Base-by-base conservation (phyloP, 2,888 invertebrate species). In the Norana najaformis region DNA sequence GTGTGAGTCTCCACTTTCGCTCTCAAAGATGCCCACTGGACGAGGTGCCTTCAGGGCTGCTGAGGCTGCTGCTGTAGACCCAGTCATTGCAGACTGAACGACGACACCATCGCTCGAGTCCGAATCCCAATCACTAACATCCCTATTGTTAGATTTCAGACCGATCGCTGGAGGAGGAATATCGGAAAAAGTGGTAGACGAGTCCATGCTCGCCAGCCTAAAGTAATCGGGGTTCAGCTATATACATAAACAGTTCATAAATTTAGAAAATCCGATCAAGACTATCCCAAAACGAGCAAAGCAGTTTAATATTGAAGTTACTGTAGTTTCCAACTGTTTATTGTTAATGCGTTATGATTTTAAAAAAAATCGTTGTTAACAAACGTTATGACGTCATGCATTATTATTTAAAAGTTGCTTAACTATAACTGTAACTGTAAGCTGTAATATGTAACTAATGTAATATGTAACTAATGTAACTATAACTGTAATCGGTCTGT, bases 91-190 rank as follows among this genome's bases (percentile, higher is more conserved):
- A n/a, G 69, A 69, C 69, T 69, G 69, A 69, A 69, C 69, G 69
- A 69, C 69, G 30, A 69, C 13, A 8, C 69, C 69, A n/a, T n/a
- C 69, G 69, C 69, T 69, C n/a, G 69, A 69, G n/a, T 69, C 69
- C n/a, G 69, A 69, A n/a, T 69, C 69, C 69, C 69, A 69, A n/a
- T 69, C 69, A n/a, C 69, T 69, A n/a, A 69, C 30, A 69, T n/a
- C 69, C n/a, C 3, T n/a, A n/a, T n/a, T 69, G 69, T 30, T 69
- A 69, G 69, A 8, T n/a, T 30, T 8, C 8, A n/a, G 69, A 30
- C 8, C n/a, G 69, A 69, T n/a, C n/a, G 30, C 69, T 69, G 69
- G n/a, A 13, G 69, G 69, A 69, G 69, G 30, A 69, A n/a, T 4
- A 69, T 30, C 69, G n/a, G 69, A 69, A 30, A 11, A 16, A 11